Evolutionary conservation across 2,113 vertebrate species (phyloP).

Genomic region (Notothenia rossii): DNA sequence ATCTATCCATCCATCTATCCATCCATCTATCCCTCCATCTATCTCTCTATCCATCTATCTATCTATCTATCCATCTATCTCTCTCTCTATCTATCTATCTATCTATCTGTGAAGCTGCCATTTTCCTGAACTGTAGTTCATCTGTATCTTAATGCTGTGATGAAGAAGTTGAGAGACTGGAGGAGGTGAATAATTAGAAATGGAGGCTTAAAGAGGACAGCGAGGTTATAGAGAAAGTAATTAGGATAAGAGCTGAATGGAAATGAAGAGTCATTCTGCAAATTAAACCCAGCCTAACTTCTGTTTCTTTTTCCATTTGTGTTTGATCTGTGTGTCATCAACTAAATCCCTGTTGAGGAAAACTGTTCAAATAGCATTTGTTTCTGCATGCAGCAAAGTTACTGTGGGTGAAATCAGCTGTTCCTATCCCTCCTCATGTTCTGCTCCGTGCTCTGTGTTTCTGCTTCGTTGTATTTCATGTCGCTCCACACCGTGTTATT

Average conservation of each 20-base stretch:
- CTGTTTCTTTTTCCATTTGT: background rate
- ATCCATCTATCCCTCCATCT: too few relatives aligned
- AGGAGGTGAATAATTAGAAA: background rate
- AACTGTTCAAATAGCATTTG: background rate
- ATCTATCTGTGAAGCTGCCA: conserved; percentile 1
- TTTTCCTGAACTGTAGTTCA: background rate
- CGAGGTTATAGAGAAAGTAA: background rate
- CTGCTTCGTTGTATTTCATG: background rate
- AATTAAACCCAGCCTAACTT: background rate
- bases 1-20: too few relatives aligned
- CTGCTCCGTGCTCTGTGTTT: background rate
- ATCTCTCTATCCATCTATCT: too few relatives aligned
- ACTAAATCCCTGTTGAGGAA: background rate
- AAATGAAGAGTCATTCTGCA: background rate
- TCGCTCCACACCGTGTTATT: background rate
- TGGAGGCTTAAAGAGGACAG: background rate
- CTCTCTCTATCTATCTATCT: too few relatives aligned
- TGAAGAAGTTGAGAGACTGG: background rate
- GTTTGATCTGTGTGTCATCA: background rate
- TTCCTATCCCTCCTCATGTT: background rate
- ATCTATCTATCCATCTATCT: too few relatives aligned
- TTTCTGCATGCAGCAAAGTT: too few relatives aligned
- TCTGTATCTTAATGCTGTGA: background rate
- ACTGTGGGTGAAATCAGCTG: background rate
- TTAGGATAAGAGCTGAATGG: background rate